Base-by-base conservation (phyloP, 2,888 invertebrate species). In the Drosophila incognita region DNA sequence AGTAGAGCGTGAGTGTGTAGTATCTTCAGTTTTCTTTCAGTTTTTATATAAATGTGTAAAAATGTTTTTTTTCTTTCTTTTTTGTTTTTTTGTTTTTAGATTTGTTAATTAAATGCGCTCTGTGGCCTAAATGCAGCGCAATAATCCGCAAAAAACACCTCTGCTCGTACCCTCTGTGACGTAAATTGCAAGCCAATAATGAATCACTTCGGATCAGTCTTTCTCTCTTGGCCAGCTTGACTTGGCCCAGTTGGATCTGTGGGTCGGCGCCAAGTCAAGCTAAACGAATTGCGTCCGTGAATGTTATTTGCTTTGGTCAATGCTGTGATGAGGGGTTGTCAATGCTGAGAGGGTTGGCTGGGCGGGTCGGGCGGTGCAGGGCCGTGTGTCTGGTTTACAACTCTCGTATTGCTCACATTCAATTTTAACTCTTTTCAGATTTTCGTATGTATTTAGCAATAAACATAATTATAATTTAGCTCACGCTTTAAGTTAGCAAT, bases 401-500 rank as follows among this genome's bases (percentile, higher is more conserved):
- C 46, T 61, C 77, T 65, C 52, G 61, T 61, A 76, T 77, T 82
- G 81, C 65, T 74, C 72, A 76, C 51, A 65, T 79, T 66, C 51
- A 66, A 40, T 66, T 74, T 79, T 76, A 57, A 67, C 49, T 68
- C 69, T 35, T 72, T 69, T 57, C 61, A 68, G 68, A 66, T 56
- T 52, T 56, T 21, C 21, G n/a, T 38, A 58, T 57, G 42, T 80
- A 65, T 77, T 62, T 83, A 71, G 67, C 72, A 72, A 67, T 82
- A 66, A 80, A 71, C 74, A 74, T 81, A 81, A 89, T 79, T 73
- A 82, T 85, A 74, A 82, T 83, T 74, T 85, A 77, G 82, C 79
- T 87, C 83, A 74, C 49, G 82, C 65, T 79, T 77, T 69, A 74
- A 65, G 63, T 84, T 74, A 73, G 77, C 81, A 83, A 86, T 88